These are phyloP conservation scores for Dicerorhinus sumatrensis DNA, from an alignment of 2,113 vertebrate species.

Conservation along the genomic window DNA sequence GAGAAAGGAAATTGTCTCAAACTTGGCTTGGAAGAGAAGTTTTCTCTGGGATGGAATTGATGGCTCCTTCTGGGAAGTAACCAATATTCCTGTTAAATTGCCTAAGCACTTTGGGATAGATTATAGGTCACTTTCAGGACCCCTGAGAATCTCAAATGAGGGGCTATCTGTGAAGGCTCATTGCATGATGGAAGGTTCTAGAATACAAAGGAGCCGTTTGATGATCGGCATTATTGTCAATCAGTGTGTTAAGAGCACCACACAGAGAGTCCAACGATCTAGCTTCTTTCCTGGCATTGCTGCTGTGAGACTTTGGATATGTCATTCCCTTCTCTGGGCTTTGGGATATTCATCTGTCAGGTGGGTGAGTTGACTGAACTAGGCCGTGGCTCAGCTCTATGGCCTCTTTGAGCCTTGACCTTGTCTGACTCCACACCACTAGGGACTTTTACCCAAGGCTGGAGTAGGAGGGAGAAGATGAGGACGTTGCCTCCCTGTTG, in stretches of 20 bases:
- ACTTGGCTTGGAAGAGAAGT: not conserved
- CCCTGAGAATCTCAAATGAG: not conserved
- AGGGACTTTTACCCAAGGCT: not conserved
- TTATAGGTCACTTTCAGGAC: not conserved
- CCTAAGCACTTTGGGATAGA: not conserved
- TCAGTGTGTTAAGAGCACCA: not conserved
- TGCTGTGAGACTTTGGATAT: not conserved
- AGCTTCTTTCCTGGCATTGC: not conserved
- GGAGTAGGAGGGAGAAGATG: not conserved
- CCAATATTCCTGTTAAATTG: not conserved
- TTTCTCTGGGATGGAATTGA: not conserved
- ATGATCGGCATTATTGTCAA: not conserved
- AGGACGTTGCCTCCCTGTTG: not conserved
- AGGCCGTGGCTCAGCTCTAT: not conserved
- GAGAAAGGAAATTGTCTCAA: not conserved
- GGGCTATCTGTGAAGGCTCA: not conserved
- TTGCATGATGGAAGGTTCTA: not conserved
- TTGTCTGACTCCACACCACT: not conserved
- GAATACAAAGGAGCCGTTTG: not conserved
- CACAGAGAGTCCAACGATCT: accelerated
- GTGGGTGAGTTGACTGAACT: not conserved
- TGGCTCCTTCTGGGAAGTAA: not conserved
- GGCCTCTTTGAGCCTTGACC: not conserved
- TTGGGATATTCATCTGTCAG: not conserved
- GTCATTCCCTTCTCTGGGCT: not conserved